Conservation (phyloP, 2,888 invertebrate genomes). For the Yponomeuta cagnagella region DNA sequence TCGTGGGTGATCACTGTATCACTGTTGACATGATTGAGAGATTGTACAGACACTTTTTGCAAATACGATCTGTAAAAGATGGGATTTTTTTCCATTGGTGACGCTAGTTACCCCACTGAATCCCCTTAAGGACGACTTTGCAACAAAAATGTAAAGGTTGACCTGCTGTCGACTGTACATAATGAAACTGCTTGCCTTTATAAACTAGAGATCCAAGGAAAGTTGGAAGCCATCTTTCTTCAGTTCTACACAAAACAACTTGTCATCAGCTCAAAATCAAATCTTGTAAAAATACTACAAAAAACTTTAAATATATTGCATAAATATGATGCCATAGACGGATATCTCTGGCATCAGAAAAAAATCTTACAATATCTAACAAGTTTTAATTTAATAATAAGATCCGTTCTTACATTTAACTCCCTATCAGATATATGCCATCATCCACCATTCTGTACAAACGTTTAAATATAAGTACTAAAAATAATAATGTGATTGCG, state of each 20-base stretch:
- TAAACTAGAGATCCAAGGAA: background rate
- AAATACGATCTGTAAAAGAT: no score
- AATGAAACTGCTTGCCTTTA: background rate
- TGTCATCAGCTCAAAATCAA: background rate
- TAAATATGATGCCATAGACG: conserved; percentile 49
- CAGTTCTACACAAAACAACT: background rate
- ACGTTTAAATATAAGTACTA: conserved; percentile 31
- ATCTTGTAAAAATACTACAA: conserved; percentile 58
- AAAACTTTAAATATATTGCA: conserved; percentile 57
- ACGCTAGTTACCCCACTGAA: no score
- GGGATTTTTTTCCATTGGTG: no score
- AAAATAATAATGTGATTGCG: conserved; percentile 11
- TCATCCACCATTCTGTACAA: conserved; percentile 66
- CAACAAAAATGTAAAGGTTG: no score
- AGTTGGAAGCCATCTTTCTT: background rate
- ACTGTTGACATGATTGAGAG: no score
- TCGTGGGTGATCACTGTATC: no score
- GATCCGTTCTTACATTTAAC: conserved; percentile 30
- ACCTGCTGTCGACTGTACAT: no score
- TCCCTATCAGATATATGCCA: conserved; percentile 37
- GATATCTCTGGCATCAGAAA: conserved; percentile 46
- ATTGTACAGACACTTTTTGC: no score
- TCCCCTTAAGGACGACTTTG: no score
- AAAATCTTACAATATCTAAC: conserved; percentile 40
- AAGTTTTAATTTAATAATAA: conserved; percentile 40